Conservation (phyloP, 2,888 invertebrate species). For the Sthenelais limicola region DNA sequence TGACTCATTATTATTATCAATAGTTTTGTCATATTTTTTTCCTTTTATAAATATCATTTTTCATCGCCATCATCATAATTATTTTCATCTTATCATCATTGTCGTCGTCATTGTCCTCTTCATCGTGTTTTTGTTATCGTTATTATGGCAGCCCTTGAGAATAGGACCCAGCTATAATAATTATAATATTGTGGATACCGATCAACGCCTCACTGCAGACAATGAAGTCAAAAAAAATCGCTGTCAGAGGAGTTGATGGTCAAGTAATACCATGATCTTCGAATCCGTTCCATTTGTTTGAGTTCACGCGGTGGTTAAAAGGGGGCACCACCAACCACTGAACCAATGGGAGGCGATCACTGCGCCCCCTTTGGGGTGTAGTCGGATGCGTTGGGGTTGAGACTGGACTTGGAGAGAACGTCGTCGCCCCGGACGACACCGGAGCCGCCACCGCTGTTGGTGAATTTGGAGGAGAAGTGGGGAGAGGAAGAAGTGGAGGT, state of each 20-base stretch:
- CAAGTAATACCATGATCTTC: neutral
- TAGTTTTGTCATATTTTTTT: no score
- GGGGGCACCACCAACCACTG: neutral
- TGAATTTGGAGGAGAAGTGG: slow-evolving; percentile 57
- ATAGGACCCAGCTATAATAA: no score
- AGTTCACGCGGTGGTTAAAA: no score
- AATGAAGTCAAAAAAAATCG: neutral
- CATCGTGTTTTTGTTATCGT: no score
- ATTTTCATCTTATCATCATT: no score
- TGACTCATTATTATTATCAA: slow-evolving; percentile 25
- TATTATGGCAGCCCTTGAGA: no score
- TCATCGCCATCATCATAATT: no score
- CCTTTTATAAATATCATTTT: no score
- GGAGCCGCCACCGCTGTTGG: neutral
- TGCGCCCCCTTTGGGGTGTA: slow-evolving; percentile 81
- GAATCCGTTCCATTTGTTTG: neutral
- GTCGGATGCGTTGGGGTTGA: slow-evolving; percentile 92
- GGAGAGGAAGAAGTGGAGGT: slow-evolving; percentile 31
- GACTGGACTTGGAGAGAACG: slow-evolving; percentile 73
- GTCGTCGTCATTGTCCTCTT: no score
- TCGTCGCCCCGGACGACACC: slow-evolving; percentile 45
- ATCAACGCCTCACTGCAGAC: no score
- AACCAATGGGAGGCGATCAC: neutral
- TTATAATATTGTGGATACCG: no score
- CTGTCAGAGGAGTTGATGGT: neutral